Base-by-base conservation (phyloP, 2,888 invertebrate species). In the Drosophila sordidapex region DNA sequence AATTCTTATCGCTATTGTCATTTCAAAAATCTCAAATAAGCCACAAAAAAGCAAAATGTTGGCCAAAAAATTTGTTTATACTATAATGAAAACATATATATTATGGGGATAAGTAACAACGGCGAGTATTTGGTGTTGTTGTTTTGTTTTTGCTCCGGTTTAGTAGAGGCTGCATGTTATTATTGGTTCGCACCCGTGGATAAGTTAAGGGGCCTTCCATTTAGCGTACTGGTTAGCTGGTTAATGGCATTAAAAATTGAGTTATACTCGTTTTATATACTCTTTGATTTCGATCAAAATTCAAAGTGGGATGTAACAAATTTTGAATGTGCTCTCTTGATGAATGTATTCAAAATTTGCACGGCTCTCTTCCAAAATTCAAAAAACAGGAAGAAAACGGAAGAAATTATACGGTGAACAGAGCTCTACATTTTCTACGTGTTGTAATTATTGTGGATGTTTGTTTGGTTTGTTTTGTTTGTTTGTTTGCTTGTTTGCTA, bases 1-100 rank as follows among this genome's bases (percentile, higher is more conserved):
- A 62, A 27, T 48, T 52, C 59, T 77, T 62, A 64, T 51, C 29
- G 27, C 56, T 46, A 54, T 38, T 38, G 21, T 38, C 53, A 52
- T 48, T 52, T 27, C 29, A 60, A 40, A 52, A 62, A 76, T 52
- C 57, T 67, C 38, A 69, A 71, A 52, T 66, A 84, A 85, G 87
- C 89, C 77, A 74, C 84, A 82, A 89, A 89, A 85, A 85, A 87
- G 87, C 84, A 89, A 85, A 89, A 72, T 43, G 46, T 52, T 63
- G 71, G 56, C 35, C 49, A 74, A 60, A 31, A 57, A 29, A 40
- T 43, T 15, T 21, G 2, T 31, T 13, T 27, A 27, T 57, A 10
- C 40, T 29, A 29, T n/a, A 5, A n/a, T 31, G 40, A 40, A 57
- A 29, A 31, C 56, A 56, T n/a, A 40, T 6, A 38, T 53, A 25